Evolutionary conservation across 92 coral and sea anemone species (phyloP), one percentile per base, ranked within the genome.

Genomic region (Palythoa grandis): DNA sequence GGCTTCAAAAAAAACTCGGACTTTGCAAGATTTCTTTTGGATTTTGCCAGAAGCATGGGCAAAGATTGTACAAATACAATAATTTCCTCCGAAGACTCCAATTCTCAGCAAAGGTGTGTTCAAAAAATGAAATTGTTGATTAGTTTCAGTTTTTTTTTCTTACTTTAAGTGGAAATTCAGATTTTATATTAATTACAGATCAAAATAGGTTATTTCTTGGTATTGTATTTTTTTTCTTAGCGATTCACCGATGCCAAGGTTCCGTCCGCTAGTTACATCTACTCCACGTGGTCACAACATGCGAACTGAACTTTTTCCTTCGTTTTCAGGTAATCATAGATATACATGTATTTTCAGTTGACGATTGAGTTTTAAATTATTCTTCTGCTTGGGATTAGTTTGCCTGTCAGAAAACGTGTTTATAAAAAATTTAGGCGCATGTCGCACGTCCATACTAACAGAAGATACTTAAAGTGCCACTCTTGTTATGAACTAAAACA

Each of bases 231-330:
- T 69, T 67, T 69, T 69, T 69, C 74, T 69, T 69, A 69, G 74
- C 66, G 83, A 54, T 78, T 78, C 83, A 47, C 6, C 83, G 60
- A 23, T 78, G 60, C 50, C 83, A 78, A 78, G 69, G 24, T 78
- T 78, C 63, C 69, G 37, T 78, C 83, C 65, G 66, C 83, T 15
- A 53, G 65, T 53, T 20, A 54, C 83, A 22, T 53, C 83, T 24
- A 78, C 61, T 37, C 83, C 83, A 47, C 70, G 66, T 48, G 83
- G 70, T 78, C 83, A 78, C 11, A 77, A 39, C 38, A 4, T 78
- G 69, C 83, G 66, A 78, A 78, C 83, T 47, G 83, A 78, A 53
- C 83, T 56, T 47, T 78, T 78, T 65, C 83, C 48, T 78, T 78
- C 83, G 69, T 47, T 53, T 78, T 78, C 83, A 78, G 83, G 83